A percentile compares a stretch with the other conserved stretches of the same genome.
Conservation (phyloP, 2,888 invertebrate species). For the Drosophila demipolita region DNA sequence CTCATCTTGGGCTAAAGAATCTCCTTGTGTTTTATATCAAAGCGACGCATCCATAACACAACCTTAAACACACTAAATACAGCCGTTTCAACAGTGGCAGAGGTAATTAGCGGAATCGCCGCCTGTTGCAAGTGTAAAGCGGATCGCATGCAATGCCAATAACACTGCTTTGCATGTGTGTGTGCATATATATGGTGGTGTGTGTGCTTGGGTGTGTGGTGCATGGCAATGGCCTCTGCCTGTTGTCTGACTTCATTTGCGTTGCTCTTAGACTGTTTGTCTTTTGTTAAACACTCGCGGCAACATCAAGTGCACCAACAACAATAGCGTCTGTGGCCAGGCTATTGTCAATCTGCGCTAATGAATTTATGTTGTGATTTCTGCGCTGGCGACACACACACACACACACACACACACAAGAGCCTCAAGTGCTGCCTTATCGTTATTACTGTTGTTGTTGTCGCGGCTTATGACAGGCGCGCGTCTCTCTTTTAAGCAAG, state of each 20-base stretch:
- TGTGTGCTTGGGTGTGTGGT: slow-evolving; percentile 4
- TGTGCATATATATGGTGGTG: not conserved
- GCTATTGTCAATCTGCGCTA: slow-evolving; percentile 72
- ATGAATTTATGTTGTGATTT: slow-evolving; percentile 73
- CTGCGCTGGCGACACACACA: slow-evolving; percentile 38
- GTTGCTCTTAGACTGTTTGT: slow-evolving; percentile 68
- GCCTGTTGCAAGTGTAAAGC: slow-evolving; percentile 17
- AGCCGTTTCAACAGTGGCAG: slow-evolving; percentile 3
- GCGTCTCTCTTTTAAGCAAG: slow-evolving; percentile 49
- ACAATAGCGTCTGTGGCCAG: slow-evolving; percentile 11
- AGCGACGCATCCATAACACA: not conserved
- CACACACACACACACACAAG: slow-evolving; percentile 28
- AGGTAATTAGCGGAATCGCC: not conserved
- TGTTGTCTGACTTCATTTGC: slow-evolving; percentile 60
- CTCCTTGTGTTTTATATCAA: not conserved
- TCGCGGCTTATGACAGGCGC: slow-evolving; percentile 62
- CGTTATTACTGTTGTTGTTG: slow-evolving; percentile 18
- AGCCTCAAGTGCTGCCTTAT: slow-evolving; percentile 33
- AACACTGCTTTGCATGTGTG: slow-evolving; percentile 2
- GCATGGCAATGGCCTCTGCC: slow-evolving; percentile 57
- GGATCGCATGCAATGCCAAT: slow-evolving; percentile 34
- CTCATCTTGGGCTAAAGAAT: not conserved
- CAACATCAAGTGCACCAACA: slow-evolving; percentile 1
- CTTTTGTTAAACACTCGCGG: slow-evolving; percentile 66
- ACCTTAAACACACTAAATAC: slow-evolving; percentile 5